Conservation (phyloP, 2,888 invertebrate genomes). For the Rhorus exstirpatorius region DNA sequence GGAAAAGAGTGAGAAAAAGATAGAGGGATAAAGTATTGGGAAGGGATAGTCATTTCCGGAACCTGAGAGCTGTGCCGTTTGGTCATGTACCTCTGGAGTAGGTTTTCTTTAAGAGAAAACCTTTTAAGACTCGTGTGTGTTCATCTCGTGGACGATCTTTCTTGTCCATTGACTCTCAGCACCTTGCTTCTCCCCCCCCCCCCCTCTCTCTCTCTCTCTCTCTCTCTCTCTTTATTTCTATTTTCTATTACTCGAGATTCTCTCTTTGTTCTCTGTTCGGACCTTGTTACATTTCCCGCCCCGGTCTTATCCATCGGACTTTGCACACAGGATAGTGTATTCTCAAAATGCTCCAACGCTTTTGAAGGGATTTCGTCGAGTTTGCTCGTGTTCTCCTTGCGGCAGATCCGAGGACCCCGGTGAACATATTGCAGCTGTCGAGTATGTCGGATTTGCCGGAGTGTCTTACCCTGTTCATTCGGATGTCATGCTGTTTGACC, state of each 20-base stretch:
- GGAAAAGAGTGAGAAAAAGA: conserved; percentile 2
- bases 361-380: neutral
- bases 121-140: conserved; percentile 52
- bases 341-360: neutral
- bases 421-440: conserved; percentile 26
- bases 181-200: neutral
- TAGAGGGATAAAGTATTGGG: conserved; percentile 2
- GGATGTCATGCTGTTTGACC: conserved; percentile 69
- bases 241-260: conserved; percentile 39
- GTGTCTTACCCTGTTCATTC: conserved; percentile 39
- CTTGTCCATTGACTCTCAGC: conserved; percentile 19
- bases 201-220: neutral
- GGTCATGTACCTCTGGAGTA: conserved; percentile 23
- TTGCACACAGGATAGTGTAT: too few relatives aligned
- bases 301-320: neutral
- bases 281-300: neutral
- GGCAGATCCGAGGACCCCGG: neutral
- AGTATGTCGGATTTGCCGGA: conserved; percentile 18
- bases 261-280: conserved; percentile 18
- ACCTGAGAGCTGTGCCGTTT: conserved; percentile 35
- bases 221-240: conserved; percentile 20
- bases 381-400: conserved; percentile 30
- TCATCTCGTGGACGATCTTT: conserved; percentile 12
- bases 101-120: conserved; percentile 55
- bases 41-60: conserved; percentile 59